A percentile compares a stretch with the other conserved stretches of the same genome.
These are phyloP conservation scores for Hephaestus fuliginosus DNA, from an alignment of 2,797 vertebrate genomes.

Conservation along the genomic window DNA sequence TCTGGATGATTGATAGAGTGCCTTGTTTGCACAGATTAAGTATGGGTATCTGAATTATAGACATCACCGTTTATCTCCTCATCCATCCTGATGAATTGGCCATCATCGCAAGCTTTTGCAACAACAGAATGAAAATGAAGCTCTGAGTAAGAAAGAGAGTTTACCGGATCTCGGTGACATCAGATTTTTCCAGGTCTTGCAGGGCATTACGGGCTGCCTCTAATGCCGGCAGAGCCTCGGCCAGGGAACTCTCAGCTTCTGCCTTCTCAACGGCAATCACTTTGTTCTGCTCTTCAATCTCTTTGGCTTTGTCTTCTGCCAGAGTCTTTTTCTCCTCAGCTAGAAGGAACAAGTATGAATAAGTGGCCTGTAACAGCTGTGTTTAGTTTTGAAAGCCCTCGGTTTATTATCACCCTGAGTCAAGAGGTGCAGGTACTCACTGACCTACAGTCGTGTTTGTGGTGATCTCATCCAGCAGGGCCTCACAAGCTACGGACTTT, in stretches of 20 bases:
- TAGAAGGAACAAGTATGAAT: constrained; percentile 60
- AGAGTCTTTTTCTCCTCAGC: constrained; percentile 94
- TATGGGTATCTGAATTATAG: neutral
- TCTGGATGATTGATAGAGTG: neutral
- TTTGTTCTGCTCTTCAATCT: constrained; percentile 95
- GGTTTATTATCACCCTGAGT: neutral
- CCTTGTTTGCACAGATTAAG: neutral
- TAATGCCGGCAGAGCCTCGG: constrained; percentile 93
- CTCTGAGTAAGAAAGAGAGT: neutral
- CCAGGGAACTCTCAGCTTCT: constrained; percentile 91
- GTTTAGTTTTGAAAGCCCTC: neutral
- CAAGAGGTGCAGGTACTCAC: constrained; percentile 56
- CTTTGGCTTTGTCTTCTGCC: constrained; percentile 93
- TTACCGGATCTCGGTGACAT: constrained; percentile 97
- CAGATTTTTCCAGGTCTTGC: constrained; percentile 95
- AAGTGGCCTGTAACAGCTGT: constrained; percentile 3
- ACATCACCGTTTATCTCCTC: neutral
- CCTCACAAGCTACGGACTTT: constrained; percentile 92
- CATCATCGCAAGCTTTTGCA: constrained; percentile 5
- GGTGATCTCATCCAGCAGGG: constrained; percentile 90
- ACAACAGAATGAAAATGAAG: constrained; percentile 5
- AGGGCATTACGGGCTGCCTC: constrained; percentile 93
- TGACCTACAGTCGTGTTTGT: constrained; percentile 90
- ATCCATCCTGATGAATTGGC: constrained; percentile 6
- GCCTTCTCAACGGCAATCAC: constrained; percentile 92